Conservation (phyloP, 2,113 vertebrate genomes). For the Balaeniceps rex region DNA sequence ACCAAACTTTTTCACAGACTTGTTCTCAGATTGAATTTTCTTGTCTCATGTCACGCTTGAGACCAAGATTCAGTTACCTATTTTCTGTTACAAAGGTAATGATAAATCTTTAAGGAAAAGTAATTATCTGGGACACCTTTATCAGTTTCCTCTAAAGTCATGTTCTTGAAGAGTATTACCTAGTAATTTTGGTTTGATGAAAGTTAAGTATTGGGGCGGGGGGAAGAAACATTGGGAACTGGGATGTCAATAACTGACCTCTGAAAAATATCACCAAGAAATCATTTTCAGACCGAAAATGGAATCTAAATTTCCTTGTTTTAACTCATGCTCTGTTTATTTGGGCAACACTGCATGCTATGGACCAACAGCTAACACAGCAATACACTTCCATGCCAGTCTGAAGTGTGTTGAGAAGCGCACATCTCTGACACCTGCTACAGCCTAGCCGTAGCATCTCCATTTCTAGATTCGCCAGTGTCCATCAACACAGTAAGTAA, state of each 20-base stretch:
- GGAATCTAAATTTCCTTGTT: not conserved
- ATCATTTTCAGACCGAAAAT: not conserved
- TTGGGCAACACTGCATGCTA: not conserved
- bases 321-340: not conserved
- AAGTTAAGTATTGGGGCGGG: not conserved
- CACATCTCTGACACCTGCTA: accelerated
- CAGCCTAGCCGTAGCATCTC: not conserved
- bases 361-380: not conserved
- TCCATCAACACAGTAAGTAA: not conserved
- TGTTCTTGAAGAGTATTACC: not conserved
- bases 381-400: accelerated
- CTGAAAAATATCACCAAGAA: not conserved
- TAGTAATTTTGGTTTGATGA: not conserved
- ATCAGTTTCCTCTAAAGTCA: not conserved
- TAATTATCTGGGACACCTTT: not conserved
- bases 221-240: not conserved
- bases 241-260: not conserved
- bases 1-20: not conserved
- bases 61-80: not conserved
- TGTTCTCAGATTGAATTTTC: not conserved
- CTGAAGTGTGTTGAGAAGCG: accelerated
- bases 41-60: not conserved
- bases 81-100: not conserved
- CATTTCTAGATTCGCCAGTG: not conserved
- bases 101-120: not conserved